A percentile compares a stretch with the other conserved stretches of the same genome.
Evolutionary conservation across 1,140 invertebrate genomes (phyloP).

Genomic region (Rhizoglyphus robini): DNA sequence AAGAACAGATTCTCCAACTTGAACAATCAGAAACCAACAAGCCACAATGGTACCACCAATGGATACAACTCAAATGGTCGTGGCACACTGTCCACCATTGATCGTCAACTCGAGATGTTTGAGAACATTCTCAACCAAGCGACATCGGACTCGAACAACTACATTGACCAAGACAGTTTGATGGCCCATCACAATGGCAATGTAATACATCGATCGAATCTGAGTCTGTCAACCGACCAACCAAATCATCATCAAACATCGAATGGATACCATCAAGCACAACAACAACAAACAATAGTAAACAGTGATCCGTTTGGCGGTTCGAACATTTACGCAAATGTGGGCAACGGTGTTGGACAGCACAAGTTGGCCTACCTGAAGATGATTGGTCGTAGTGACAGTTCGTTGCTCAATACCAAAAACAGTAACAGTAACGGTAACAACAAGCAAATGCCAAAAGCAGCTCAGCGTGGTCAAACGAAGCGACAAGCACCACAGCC

Average conservation of each 20-base stretch:
- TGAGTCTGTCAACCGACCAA: background rate
- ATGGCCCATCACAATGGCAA: background rate
- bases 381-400: background rate
- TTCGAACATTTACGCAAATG: background rate
- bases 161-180: background rate
- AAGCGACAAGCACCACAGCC: background rate
- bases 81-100: background rate
- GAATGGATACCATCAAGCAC: background rate
- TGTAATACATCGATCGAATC: background rate
- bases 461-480: background rate
- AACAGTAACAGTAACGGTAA: background rate
- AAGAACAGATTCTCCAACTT: background rate
- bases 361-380: background rate
- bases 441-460: background rate
- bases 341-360: background rate
- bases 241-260: background rate
- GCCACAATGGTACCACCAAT: background rate
- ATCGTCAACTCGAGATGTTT: slow-evolving; percentile 5
- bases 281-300: background rate
- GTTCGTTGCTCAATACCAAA: background rate
- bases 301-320: background rate
- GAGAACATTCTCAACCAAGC: background rate
- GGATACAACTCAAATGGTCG: background rate
- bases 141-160: background rate
- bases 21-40: background rate